Evolutionary conservation across 2,797 vertebrate genomes (phyloP).

Genomic region (Acropternis orthonyx): DNA sequence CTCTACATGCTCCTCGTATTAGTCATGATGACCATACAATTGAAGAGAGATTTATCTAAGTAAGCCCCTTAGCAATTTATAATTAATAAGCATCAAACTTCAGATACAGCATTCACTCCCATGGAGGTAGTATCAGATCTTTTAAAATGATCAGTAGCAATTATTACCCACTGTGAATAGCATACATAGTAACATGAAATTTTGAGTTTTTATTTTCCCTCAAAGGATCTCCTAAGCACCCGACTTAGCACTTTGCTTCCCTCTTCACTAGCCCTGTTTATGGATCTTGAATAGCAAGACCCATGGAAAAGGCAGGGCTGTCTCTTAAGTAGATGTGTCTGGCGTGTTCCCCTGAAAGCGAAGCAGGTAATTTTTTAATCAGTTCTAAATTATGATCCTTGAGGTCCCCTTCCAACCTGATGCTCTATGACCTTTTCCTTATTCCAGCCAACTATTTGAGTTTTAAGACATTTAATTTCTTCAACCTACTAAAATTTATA

Average conservation of each 20-base stretch:
- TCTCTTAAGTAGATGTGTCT: not conserved
- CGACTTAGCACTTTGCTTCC: not conserved
- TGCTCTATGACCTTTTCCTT: not conserved
- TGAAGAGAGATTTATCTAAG: not conserved
- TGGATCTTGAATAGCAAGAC: not conserved
- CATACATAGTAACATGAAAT: not conserved
- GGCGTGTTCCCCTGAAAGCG: not conserved
- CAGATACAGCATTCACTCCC: not conserved
- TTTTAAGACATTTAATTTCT: not conserved
- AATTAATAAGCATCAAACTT: not conserved
- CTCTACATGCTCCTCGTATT: not conserved
- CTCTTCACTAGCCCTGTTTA: not conserved
- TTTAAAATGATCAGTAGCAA: not conserved
- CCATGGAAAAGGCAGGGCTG: not conserved
- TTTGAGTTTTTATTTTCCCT: not conserved
- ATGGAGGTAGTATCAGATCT: not conserved
- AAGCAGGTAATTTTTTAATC: not conserved
- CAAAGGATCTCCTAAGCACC: not conserved
- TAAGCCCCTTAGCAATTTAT: not conserved
- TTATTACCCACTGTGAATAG: not conserved
- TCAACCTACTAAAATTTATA: not conserved
- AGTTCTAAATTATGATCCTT: not conserved
- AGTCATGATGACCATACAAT: not conserved
- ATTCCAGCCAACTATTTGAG: not conserved
- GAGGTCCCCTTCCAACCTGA: not conserved